Conservation (phyloP, 2,797 vertebrate species). For the Sebastes ruberrimus region DNA sequence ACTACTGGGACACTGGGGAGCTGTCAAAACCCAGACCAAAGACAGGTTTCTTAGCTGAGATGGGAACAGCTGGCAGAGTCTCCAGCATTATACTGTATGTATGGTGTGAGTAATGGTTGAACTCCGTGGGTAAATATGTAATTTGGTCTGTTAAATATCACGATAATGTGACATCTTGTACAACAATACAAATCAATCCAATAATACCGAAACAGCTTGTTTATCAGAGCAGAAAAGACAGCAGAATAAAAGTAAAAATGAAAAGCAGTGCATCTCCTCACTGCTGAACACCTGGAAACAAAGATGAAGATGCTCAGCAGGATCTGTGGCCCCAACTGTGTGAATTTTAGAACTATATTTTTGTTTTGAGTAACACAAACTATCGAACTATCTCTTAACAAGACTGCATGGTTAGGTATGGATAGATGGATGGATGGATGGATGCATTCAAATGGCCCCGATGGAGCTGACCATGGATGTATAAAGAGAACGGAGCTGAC, state of each 20-base stretch:
- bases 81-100: not conserved
- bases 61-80: conserved; percentile 49
- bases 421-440: not conserved
- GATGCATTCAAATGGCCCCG: too few species aligned
- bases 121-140: not conserved
- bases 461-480: too few species aligned
- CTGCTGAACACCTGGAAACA: not conserved
- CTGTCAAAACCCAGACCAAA: conserved; percentile 58
- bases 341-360: not conserved
- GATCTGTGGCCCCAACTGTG: not conserved
- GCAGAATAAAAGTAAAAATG: not conserved
- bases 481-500: too few species aligned
- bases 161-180: not conserved
- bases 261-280: not conserved
- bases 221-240: not conserved
- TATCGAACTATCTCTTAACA: not conserved
- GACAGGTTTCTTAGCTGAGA: conserved; percentile 24
- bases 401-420: not conserved
- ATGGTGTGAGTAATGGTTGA: not conserved
- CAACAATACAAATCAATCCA: not conserved
- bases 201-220: not conserved
- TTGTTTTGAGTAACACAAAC: not conserved
- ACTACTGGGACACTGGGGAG: conserved; percentile 35
- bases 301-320: not conserved
- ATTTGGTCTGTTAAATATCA: not conserved